These are phyloP conservation scores for Tiliacea citrago DNA, from an alignment of 2,888 invertebrate genomes.

Conservation along the genomic window DNA sequence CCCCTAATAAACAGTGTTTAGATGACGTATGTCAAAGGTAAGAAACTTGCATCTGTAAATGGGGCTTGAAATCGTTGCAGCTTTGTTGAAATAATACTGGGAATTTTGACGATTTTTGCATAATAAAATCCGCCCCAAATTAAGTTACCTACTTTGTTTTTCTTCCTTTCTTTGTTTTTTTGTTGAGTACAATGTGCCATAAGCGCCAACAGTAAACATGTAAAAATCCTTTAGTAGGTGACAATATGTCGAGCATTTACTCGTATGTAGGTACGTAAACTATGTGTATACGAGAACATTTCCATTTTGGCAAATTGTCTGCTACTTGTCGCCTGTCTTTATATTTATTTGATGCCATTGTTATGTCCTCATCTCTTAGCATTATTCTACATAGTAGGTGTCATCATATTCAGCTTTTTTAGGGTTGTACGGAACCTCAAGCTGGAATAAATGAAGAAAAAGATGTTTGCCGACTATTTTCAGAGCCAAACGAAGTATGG, in stretches of 20 bases:
- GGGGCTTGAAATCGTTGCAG: too few species aligned
- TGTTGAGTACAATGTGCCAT: neutral
- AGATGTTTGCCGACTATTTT: neutral
- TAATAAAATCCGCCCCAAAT: slow-evolving; percentile 10
- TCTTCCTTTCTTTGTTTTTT: neutral
- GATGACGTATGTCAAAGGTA: too few species aligned
- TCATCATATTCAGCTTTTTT: slow-evolving; percentile 34
- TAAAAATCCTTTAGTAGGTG: slow-evolving; percentile 38
- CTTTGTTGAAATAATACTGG: too few species aligned
- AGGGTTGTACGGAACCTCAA: slow-evolving; percentile 37
- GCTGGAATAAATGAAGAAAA: neutral
- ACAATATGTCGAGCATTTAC: slow-evolving; percentile 31
- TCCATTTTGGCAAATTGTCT: slow-evolving; percentile 55
- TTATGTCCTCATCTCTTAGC: slow-evolving; percentile 45
- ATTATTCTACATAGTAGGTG: slow-evolving; percentile 50
- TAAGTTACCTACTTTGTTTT: slow-evolving; percentile 10
- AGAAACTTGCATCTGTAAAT: too few species aligned
- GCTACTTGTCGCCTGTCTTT: slow-evolving; percentile 50
- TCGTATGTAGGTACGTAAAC: slow-evolving; percentile 15
- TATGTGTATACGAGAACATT: slow-evolving; percentile 44
- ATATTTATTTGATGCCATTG: slow-evolving; percentile 56
- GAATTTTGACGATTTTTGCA: too few species aligned
- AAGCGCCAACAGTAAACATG: slow-evolving; percentile 22
- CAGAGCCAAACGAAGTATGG: neutral
- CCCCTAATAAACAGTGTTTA: too few species aligned